These are phyloP conservation scores for Biston betularia DNA, from an alignment of 2,888 invertebrate species.

Conservation along the genomic window DNA sequence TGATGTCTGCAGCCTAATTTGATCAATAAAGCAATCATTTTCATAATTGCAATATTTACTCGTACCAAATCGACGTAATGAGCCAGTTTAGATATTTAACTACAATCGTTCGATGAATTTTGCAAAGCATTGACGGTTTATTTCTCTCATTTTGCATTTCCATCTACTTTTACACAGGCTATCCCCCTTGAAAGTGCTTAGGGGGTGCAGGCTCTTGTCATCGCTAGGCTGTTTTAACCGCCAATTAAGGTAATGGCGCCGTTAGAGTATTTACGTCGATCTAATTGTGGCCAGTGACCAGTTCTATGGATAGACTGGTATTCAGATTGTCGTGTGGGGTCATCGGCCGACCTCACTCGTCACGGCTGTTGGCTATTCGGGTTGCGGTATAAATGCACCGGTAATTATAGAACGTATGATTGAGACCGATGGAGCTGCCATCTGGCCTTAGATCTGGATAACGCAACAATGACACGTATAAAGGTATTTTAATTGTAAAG, in stretches of 20 bases:
- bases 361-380: slow-evolving; percentile 45
- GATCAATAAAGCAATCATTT: slow-evolving; percentile 7
- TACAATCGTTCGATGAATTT: too few species aligned
- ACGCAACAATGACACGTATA: slow-evolving; percentile 38
- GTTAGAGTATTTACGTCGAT: slow-evolving; percentile 31
- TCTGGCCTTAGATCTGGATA: slow-evolving; percentile 46
- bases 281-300: slow-evolving; percentile 41
- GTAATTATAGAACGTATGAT: slow-evolving; percentile 48
- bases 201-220: neutral
- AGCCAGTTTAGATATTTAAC: neutral
- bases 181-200: neutral
- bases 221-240: slow-evolving; percentile 15
- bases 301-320: slow-evolving; percentile 45
- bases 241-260: slow-evolving; percentile 31
- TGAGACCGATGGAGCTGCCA: slow-evolving; percentile 46
- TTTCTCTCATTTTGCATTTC: neutral
- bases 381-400: slow-evolving; percentile 46
- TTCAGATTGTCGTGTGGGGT: slow-evolving; percentile 44
- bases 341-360: slow-evolving; percentile 47
- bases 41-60: slow-evolving; percentile 4
- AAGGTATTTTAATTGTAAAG: slow-evolving; percentile 26
- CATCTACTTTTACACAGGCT: neutral
- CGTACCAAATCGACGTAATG: slow-evolving; percentile 3
- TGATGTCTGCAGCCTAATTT: slow-evolving; percentile 6
- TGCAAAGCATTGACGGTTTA: neutral